A percentile compares a stretch with the other conserved stretches of the same genome.
Conservation (phyloP, 1,140 invertebrate genomes). For the Uloborus diversus region DNA sequence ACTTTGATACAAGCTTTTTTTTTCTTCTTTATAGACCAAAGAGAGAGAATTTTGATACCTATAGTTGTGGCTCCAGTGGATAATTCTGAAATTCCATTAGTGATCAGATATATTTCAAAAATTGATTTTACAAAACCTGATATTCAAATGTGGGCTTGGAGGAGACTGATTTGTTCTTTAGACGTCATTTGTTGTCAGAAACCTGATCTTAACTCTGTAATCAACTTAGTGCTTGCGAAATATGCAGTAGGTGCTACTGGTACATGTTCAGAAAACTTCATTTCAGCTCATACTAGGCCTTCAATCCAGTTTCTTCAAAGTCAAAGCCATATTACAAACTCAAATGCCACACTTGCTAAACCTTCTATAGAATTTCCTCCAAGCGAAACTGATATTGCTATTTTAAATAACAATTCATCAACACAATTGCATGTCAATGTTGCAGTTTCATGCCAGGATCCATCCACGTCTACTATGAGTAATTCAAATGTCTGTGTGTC, state of each 20-base stretch:
- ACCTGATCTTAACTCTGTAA: conserved; percentile 3
- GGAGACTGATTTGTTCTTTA: conserved; percentile 62
- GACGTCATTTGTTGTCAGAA: conserved; percentile 43
- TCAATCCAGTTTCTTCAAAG: too few species aligned
- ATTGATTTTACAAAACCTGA: conserved; percentile 65
- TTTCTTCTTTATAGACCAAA: conserved; percentile 27
- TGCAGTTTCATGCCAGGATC: too few species aligned
- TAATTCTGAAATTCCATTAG: conserved; percentile 63
- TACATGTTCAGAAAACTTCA: too few species aligned
- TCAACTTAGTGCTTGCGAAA: too few species aligned
- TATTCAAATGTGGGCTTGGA: conserved; percentile 65
- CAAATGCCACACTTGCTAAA: background rate
- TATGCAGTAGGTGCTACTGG: too few species aligned
- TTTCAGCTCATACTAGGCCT: too few species aligned
- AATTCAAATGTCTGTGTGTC: too few species aligned
- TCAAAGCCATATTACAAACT: background rate
- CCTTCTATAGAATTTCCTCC: conserved; percentile 17
- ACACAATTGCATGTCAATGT: too few species aligned
- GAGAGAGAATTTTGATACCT: conserved; percentile 63
- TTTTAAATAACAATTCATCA: too few species aligned
- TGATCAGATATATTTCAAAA: conserved; percentile 63
- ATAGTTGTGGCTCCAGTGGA: conserved; percentile 62
- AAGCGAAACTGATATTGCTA: background rate
- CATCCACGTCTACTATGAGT: too few species aligned
- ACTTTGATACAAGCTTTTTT: background rate